Evolutionary conservation across 2,113 vertebrate genomes (phyloP), one percentile per base, ranked within the genome.

Genomic region (Bujurquina vittata): DNA sequence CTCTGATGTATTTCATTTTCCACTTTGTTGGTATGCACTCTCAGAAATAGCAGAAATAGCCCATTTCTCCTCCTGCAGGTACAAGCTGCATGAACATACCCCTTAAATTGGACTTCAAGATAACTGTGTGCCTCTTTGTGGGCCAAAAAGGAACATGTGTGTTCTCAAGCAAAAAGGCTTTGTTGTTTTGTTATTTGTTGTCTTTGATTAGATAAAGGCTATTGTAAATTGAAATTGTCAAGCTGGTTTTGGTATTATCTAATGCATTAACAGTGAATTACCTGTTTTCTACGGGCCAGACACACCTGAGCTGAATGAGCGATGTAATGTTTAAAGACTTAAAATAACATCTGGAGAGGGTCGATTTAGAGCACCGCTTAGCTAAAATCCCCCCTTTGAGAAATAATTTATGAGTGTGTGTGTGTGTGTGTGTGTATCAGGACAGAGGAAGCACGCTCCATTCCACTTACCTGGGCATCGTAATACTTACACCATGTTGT

Each of bases 341-440:
- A 77, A 88, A 88, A 87, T 86, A 87, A 61, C 69, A 85, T 46
- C 69, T 61, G 62, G 20, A 75, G 54, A 85, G 61, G 77, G 75
- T 92, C 29, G 81, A 88, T 89, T 90, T 77, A 40, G 85, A 62
- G 67, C 77, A 7, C 75, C 11, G n/a, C 78, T 88, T 77, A 87
- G 78, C 80, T 88, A 75, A 85, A 89, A 86, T 89, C 80, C 80
- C 54, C 58, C 79, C 88, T 94, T 93, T 94, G 91, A 92, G 83
- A 87, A 94, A 94, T 93, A 89, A 92, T 94, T 91, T 78, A 94
- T 93, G 88, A 93, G 69, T 75, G 62, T 29, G 22, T 61, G 22
- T 18, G 77, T 55, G 52, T n/a, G 18, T n/a, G 52, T 20, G 17
- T 20, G 79, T 74, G 62, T 46, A 72, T 83, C 46, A 37, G 57